Evolutionary conservation across 92 coral and sea anemone genomes (phyloP).

Genomic region (Phenganax stokvisi): DNA sequence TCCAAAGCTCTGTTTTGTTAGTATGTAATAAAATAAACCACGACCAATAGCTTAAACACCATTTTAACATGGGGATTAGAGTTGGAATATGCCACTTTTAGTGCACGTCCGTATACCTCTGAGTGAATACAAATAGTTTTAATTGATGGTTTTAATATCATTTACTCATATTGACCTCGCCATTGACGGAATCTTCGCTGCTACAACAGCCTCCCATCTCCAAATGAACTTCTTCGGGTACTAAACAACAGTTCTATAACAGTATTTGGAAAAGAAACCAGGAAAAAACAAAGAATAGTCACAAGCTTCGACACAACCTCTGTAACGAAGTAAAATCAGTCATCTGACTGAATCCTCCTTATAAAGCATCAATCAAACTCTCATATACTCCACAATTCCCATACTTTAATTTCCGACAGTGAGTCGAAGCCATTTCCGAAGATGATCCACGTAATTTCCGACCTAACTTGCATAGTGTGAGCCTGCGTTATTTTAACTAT

Average conservation of each 20-base stretch:
- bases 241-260: neutral
- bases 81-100: too few relatives aligned
- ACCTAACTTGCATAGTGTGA: neutral
- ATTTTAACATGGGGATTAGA: too few relatives aligned
- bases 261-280: neutral
- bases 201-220: slow-evolving; percentile 97
- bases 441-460: too few relatives aligned
- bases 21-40: too few relatives aligned
- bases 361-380: too few relatives aligned
- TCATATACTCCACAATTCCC: too few relatives aligned
- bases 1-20: too few relatives aligned
- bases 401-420: too few relatives aligned
- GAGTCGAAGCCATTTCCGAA: too few relatives aligned
- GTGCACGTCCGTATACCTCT: too few relatives aligned
- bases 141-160: neutral
- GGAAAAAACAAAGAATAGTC: neutral
- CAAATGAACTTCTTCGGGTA: neutral
- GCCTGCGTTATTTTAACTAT: neutral
- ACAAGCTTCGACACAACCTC: slow-evolving; percentile 6
- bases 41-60: too few relatives aligned
- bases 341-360: slow-evolving; percentile 15
- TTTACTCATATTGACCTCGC: slow-evolving; percentile 52
- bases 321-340: neutral
- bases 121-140: neutral
- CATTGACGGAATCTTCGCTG: slow-evolving; percentile 54